Percentiles rank a stretch among this genome's conserved stretches.
phyloP scores from a whole-genome alignment of 2,888 invertebrate species.

The Watsonalla binaria region DNA sequence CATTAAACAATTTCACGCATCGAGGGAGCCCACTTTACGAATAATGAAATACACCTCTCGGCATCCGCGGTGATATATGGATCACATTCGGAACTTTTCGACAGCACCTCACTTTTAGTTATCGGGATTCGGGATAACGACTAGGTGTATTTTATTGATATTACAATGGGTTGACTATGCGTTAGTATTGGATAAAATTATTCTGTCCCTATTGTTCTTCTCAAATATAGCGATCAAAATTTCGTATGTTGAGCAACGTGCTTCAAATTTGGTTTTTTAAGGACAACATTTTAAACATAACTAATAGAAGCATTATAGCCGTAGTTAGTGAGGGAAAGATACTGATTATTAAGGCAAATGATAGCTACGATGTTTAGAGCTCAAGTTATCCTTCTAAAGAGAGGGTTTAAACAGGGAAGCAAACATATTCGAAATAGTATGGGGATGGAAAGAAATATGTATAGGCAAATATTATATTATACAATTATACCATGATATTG shows the following conservation, averaged over 20 bases:
- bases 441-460: too few species aligned
- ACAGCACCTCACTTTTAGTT: constrained; percentile 21
- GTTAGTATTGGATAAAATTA: constrained; percentile 28
- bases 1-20: constrained; percentile 4
- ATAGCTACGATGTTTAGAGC: too few species aligned
- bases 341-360: too few species aligned
- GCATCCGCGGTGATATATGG: constrained; percentile 10
- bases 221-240: constrained; percentile 5
- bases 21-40: not conserved
- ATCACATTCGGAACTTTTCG: constrained; percentile 10
- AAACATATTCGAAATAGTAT: too few species aligned
- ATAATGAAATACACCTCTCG: constrained; percentile 6
- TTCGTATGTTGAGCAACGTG: not conserved
- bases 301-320: too few species aligned
- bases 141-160: constrained; percentile 31
- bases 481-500: constrained; percentile 12
- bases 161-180: constrained; percentile 18
- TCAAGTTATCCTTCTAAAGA: too few species aligned
- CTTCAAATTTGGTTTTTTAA: too few species aligned
- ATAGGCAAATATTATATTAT: too few species aligned
- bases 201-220: constrained; percentile 20
- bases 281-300: too few species aligned
- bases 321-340: too few species aligned
- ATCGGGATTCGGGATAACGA: constrained; percentile 14
- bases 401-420: too few species aligned